phyloP scores from a whole-genome alignment of 1,140 invertebrate species.

The Argopecten irradians region DNA sequence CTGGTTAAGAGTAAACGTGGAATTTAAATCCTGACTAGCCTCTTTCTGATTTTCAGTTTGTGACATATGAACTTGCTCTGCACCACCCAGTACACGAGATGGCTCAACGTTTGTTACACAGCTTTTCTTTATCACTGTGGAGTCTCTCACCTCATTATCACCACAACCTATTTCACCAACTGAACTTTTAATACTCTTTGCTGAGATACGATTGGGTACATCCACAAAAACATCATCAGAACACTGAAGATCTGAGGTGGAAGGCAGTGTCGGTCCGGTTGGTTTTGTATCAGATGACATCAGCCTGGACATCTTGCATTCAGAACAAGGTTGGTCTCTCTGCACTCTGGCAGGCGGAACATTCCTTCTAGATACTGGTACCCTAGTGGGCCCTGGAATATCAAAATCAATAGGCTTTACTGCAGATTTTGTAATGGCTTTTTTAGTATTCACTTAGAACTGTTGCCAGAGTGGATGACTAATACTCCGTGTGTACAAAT shows the following conservation, averaged over 20 bases:
- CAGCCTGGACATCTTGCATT: not conserved
- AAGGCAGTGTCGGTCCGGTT: not conserved
- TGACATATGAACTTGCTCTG: not conserved
- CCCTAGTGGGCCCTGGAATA: not conserved
- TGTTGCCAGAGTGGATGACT: too few species aligned
- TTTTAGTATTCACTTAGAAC: too few species aligned
- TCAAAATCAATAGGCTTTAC: too few species aligned
- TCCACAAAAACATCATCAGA: not conserved
- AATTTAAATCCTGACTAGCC: conserved; percentile 2
- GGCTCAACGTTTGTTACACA: not conserved
- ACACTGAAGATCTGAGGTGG: not conserved
- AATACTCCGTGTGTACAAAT: too few species aligned
- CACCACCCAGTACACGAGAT: not conserved
- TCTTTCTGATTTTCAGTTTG: not conserved
- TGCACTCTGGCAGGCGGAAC: not conserved
- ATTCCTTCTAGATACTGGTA: not conserved
- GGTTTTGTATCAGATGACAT: not conserved
- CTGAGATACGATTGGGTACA: not conserved
- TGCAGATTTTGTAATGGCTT: too few species aligned
- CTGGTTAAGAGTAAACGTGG: not conserved
- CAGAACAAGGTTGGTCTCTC: not conserved
- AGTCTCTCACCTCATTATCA: not conserved
- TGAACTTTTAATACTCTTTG: not conserved
- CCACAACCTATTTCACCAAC: not conserved
- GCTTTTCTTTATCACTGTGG: not conserved